phyloP scores from a whole-genome alignment of 2,797 vertebrate species.

The Simalia tracyae region DNA sequence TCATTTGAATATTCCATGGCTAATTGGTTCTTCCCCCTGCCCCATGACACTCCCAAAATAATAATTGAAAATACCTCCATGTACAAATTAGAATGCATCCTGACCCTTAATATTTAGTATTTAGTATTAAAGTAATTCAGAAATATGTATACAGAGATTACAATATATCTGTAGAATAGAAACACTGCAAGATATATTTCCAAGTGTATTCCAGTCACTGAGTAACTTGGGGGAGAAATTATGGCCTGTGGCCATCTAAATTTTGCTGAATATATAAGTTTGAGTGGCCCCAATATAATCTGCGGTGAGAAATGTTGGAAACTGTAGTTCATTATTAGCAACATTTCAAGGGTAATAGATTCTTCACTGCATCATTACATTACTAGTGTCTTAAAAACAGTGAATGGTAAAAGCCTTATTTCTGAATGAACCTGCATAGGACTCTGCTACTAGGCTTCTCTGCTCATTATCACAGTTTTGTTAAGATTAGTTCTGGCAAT shows the following conservation, averaged over 20 bases:
- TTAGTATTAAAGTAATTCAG: not conserved
- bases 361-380: not conserved
- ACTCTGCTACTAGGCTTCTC: not conserved
- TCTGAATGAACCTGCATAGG: not conserved
- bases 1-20: not conserved
- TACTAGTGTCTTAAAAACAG: not conserved
- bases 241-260: not conserved
- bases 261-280: not conserved
- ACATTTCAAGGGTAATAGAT: not conserved
- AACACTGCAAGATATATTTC: not conserved
- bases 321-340: not conserved
- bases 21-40: not conserved
- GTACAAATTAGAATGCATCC: not conserved
- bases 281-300: not conserved
- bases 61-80: not conserved
- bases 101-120: not conserved
- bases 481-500: not conserved
- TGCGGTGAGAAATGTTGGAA: not conserved
- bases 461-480: conserved; percentile 6
- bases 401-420: not conserved
- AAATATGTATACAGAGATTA: not conserved
- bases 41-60: not conserved
- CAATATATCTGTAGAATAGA: not conserved
- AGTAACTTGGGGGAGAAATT: not conserved
- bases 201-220: not conserved